A percentile compares a stretch with the other conserved stretches of the same genome.
These are phyloP conservation scores for Thripadectes ignobilis DNA, from an alignment of 2,797 vertebrate species.

Conservation along the genomic window DNA sequence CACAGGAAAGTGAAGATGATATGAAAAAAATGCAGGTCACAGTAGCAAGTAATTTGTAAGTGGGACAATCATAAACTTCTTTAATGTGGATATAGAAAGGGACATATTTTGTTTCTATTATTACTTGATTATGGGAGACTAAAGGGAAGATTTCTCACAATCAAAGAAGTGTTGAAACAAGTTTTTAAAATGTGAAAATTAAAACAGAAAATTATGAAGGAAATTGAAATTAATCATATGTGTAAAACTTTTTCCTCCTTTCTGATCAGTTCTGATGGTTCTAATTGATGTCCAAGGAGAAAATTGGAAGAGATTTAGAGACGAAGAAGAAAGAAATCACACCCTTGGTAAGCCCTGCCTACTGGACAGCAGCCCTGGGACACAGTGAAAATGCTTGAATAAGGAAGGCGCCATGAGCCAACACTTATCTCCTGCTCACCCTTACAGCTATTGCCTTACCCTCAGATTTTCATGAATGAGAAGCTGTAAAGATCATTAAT, in stretches of 20 bases:
- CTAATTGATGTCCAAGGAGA: not conserved
- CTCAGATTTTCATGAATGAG: not conserved
- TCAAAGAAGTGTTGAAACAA: not conserved
- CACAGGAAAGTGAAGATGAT: constrained; percentile 14
- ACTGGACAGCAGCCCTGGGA: not conserved
- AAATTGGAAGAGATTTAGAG: not conserved
- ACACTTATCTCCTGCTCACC: not conserved
- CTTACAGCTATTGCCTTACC: not conserved
- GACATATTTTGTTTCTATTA: not conserved
- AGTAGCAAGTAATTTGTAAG: not conserved
- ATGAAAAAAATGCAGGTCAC: constrained; percentile 15
- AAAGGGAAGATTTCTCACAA: not conserved
- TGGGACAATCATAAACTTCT: not conserved
- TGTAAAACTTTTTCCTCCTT: not conserved
- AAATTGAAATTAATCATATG: not conserved
- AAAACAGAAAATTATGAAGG: not conserved
- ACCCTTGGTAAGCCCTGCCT: not conserved
- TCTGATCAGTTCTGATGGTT: not conserved
- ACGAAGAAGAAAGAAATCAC: not conserved
- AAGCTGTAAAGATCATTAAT: not conserved
- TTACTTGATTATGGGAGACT: not conserved
- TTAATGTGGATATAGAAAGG: not conserved
- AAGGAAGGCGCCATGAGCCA: not conserved
- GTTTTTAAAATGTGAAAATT: not conserved
- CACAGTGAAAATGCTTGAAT: not conserved